These are phyloP conservation scores for Labeo rohita DNA, from an alignment of 2,113 vertebrate species.

Conservation along the genomic window DNA sequence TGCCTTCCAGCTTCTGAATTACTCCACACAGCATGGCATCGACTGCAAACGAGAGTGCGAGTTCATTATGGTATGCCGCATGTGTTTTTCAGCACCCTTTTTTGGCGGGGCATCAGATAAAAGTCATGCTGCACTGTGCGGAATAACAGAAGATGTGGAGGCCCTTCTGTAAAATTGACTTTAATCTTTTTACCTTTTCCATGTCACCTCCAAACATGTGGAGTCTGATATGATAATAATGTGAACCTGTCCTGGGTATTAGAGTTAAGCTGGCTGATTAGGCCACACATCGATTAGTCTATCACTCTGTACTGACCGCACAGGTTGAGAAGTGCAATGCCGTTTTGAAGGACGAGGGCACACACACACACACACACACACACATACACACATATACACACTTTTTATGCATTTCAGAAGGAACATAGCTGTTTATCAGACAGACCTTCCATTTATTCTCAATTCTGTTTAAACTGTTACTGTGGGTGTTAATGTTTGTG, in stretches of 20 bases:
- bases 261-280: constrained; percentile 82
- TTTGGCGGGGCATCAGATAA: constrained; percentile 49
- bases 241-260: constrained; percentile 79
- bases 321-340: constrained; percentile 49
- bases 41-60: constrained; percentile 38
- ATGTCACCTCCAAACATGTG: constrained; percentile 75
- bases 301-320: constrained; percentile 70
- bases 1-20: constrained; percentile 46
- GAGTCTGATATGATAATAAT: constrained; percentile 81
- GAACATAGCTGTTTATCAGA: not conserved
- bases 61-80: constrained; percentile 43
- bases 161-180: constrained; percentile 70
- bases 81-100: constrained; percentile 32
- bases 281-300: constrained; percentile 76
- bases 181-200: constrained; percentile 74
- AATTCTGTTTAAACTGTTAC: not conserved
- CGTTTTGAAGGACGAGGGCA: constrained; percentile 50
- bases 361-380: not conserved
- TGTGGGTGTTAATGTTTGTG: not conserved
- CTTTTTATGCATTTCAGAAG: not conserved
- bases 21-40: constrained; percentile 40
- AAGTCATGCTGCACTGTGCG: constrained; percentile 55
- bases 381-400: not conserved
- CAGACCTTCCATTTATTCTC: constrained; percentile 4
- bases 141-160: constrained; percentile 64